Percentiles rank a stretch among this genome's conserved stretches.
Conservation (phyloP, 2,113 vertebrate genomes). For the Sialia sialis region DNA sequence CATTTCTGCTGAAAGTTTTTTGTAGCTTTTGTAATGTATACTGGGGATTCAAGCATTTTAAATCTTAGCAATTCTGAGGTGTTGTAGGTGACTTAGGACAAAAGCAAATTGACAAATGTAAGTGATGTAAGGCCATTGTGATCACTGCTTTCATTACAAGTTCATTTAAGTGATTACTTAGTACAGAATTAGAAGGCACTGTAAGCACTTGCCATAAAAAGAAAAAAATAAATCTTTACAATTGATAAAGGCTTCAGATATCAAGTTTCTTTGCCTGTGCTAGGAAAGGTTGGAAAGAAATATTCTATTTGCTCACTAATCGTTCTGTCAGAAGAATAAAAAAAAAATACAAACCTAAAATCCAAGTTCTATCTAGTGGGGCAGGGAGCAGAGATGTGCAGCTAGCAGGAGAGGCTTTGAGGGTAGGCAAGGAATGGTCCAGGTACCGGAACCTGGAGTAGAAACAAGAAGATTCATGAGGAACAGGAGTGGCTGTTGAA, state of each 20-base stretch:
- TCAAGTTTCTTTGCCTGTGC: not conserved
- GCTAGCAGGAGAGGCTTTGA: not conserved
- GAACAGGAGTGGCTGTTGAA: not conserved
- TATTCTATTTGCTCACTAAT: not conserved
- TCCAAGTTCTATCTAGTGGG: not conserved
- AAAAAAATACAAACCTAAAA: accelerated
- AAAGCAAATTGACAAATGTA: not conserved
- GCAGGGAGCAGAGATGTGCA: not conserved
- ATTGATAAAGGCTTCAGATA: not conserved
- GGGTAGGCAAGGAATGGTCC: not conserved
- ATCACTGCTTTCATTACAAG: not conserved
- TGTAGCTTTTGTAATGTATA: not conserved
- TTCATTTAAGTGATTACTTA: not conserved
- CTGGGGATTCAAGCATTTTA: not conserved
- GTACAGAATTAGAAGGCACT: not conserved
- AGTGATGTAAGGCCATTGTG: not conserved
- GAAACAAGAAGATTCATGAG: not conserved
- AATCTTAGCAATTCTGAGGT: not conserved
- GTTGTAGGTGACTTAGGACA: not conserved
- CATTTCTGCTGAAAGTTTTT: not conserved
- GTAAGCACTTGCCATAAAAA: not conserved
- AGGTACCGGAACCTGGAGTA: not conserved
- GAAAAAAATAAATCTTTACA: not conserved
- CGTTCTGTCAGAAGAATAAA: not conserved
- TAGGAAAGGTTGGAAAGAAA: not conserved